Conservation (phyloP, 2,113 vertebrate species). For the Tamias sibiricus region DNA sequence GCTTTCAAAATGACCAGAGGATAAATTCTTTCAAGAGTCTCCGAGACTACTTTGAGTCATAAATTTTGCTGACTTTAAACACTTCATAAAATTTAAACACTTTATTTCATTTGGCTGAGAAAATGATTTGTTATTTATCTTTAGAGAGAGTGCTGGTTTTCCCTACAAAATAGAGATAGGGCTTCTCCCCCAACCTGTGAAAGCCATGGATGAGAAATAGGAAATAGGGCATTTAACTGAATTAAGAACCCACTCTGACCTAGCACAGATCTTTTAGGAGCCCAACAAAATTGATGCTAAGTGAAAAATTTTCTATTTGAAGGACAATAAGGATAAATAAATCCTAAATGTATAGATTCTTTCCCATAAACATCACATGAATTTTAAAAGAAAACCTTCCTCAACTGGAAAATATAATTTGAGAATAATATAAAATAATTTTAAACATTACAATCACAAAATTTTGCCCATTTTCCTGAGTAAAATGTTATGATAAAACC, state of each 20-base stretch:
- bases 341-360: background rate
- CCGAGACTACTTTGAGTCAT: background rate
- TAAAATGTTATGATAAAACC: background rate
- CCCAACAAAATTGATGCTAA: background rate
- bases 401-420: background rate
- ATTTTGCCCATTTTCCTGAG: background rate
- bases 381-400: background rate
- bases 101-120: background rate
- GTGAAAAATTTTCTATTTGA: background rate
- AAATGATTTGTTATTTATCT: slow-evolving; percentile 16
- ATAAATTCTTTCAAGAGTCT: slow-evolving; percentile 30
- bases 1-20: background rate
- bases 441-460: background rate
- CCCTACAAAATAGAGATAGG: background rate
- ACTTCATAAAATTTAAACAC: slow-evolving; percentile 39
- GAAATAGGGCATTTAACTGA: background rate
- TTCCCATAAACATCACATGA: background rate
- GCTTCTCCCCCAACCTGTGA: background rate
- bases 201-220: background rate
- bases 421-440: background rate
- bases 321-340: background rate
- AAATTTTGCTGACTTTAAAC: background rate
- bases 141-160: background rate
- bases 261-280: background rate
- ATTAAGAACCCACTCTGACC: background rate